A percentile compares a stretch with the other conserved stretches of the same genome.
Conservation (phyloP, 2,113 vertebrate species). For the Leptobrachium leishanense region DNA sequence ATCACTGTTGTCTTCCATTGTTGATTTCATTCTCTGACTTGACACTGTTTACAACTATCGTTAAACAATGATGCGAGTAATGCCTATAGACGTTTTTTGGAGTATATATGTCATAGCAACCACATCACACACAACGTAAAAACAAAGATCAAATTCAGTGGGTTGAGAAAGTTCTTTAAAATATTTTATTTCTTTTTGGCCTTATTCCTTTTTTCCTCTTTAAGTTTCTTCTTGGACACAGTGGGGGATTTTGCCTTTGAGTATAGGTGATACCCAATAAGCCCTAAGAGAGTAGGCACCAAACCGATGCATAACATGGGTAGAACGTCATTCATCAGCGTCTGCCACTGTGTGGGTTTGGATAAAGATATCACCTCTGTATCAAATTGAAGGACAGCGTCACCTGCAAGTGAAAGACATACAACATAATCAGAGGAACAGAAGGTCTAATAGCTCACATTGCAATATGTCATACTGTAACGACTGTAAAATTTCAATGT, state of each 20-base stretch:
- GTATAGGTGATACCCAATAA: conserved; percentile 92
- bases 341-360: conserved; percentile 86
- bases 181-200: conserved; percentile 74
- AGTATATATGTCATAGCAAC: too few species aligned
- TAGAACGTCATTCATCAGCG: conserved; percentile 79
- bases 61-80: too few species aligned
- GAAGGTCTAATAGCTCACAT: too few species aligned
- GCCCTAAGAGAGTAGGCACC: conserved; percentile 83
- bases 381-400: conserved; percentile 85
- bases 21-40: too few species aligned
- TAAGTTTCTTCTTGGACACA: conserved; percentile 87
- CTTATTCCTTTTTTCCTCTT: conserved; percentile 93
- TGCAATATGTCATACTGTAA: too few species aligned
- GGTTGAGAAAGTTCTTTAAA: conserved; percentile 10
- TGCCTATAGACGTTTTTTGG: too few species aligned
- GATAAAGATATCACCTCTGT: conserved; percentile 84
- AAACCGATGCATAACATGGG: conserved; percentile 82
- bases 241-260: conserved; percentile 78
- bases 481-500: too few species aligned
- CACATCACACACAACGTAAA: neutral
- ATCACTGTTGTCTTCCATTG: too few species aligned
- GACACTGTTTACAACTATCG: too few species aligned
- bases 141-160: neutral
- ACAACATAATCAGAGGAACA: neutral
- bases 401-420: conserved; percentile 64